These are phyloP conservation scores for Stictonetta naevosa DNA, from an alignment of 2,113 vertebrate species.

Conservation along the genomic window DNA sequence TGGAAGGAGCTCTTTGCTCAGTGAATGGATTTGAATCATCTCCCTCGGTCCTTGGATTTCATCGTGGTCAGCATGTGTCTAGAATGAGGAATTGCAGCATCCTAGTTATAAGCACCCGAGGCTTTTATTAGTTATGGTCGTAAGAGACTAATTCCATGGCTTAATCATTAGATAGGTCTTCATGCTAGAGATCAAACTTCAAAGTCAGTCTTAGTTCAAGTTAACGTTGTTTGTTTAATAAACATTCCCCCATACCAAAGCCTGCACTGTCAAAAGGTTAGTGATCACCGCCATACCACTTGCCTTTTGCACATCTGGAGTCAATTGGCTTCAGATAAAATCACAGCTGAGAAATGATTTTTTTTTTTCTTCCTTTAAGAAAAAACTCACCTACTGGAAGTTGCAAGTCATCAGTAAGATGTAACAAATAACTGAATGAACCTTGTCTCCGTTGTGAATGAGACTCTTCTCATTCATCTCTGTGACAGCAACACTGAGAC, in stretches of 20 bases:
- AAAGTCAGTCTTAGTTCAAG: conserved; percentile 54
- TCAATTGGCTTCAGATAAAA: neutral
- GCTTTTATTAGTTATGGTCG: conserved; percentile 34
- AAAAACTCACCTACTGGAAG: neutral
- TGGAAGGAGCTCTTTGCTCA: neutral
- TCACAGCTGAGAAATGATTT: neutral
- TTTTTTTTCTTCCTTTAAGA: neutral
- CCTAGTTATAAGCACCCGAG: neutral
- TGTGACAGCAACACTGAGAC: neutral
- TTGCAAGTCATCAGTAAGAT: neutral
- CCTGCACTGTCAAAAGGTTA: neutral
- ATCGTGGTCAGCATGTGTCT: conserved; percentile 30
- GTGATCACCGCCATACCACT: neutral
- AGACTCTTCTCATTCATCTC: conserved; percentile 15
- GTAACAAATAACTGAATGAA: conserved; percentile 16
- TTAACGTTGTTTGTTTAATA: conserved; percentile 46
- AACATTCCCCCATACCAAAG: neutral
- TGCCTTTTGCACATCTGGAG: neutral
- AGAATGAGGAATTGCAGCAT: conserved; percentile 54
- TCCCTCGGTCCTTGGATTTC: conserved; percentile 26
- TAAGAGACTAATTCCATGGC: conserved; percentile 28
- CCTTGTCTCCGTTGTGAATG: conserved; percentile 18
- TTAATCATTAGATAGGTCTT: conserved; percentile 67
- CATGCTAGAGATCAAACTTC: conserved; percentile 46
- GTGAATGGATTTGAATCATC: conserved; percentile 22